These are phyloP conservation scores for Drosophila littoralis DNA, from an alignment of 1,140 invertebrate genomes.

Conservation along the genomic window DNA sequence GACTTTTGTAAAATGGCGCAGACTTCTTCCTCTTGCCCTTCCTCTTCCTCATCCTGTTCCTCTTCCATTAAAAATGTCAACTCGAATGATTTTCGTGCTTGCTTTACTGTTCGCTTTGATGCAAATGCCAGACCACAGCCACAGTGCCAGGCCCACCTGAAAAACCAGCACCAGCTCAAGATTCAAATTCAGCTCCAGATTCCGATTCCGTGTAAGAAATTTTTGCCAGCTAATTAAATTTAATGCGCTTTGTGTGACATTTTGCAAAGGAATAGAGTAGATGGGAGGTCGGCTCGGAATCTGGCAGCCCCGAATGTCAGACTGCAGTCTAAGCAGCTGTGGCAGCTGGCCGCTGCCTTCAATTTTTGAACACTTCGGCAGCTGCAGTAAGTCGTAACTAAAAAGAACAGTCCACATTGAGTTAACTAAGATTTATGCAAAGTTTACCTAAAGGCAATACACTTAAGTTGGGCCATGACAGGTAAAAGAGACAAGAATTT, in stretches of 20 bases:
- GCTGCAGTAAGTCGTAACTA: constrained; percentile 12
- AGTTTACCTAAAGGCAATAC: constrained; percentile 25
- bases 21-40: constrained; percentile 17
- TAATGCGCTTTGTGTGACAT: constrained; percentile 64
- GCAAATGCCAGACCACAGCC: constrained; percentile 32
- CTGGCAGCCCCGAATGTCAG: background rate
- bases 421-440: background rate
- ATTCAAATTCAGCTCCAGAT: constrained; percentile 12
- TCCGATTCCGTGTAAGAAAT: constrained; percentile 43
- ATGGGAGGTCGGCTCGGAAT: background rate
- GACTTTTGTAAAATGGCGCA: constrained; percentile 24
- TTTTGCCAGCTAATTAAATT: constrained; percentile 80
- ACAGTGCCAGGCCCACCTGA: constrained; percentile 7
- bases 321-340: constrained; percentile 10
- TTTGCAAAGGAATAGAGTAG: constrained; percentile 15
- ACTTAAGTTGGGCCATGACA: constrained; percentile 21
- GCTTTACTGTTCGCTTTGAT: constrained; percentile 39
- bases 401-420: no score
- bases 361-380: constrained; percentile 64
- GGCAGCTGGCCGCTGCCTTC: constrained; percentile 33
- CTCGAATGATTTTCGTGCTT: constrained; percentile 52
- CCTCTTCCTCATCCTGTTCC: constrained; percentile 8
- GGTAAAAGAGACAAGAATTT: constrained; percentile 14
- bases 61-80: constrained; percentile 70
- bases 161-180: constrained; percentile 13